phyloP scores from a whole-genome alignment of 92 coral and sea anemone species.

The Paragorgia papillata region DNA sequence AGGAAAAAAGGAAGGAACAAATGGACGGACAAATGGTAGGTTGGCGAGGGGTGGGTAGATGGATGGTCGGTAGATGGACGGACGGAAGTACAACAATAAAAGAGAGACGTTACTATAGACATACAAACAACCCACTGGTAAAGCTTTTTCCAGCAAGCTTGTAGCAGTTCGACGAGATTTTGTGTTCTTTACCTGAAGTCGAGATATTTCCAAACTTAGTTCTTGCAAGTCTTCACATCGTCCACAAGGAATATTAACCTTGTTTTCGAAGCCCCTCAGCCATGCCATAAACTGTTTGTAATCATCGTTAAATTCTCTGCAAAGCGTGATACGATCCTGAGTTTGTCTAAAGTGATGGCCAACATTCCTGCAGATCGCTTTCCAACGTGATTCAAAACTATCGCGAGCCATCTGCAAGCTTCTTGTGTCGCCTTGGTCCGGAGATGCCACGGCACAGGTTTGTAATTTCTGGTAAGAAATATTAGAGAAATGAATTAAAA shows the following conservation, averaged over 20 bases:
- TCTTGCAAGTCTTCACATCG: slow-evolving; percentile 41
- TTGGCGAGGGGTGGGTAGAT: too few species aligned
- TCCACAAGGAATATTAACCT: slow-evolving; percentile 18
- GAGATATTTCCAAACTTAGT: slow-evolving; percentile 34
- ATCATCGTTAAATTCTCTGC: slow-evolving; percentile 92
- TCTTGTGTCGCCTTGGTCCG: slow-evolving; percentile 73
- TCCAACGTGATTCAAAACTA: slow-evolving; percentile 97
- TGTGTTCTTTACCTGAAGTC: slow-evolving; percentile 51
- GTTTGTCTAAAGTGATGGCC: slow-evolving; percentile 74
- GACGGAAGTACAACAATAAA: too few species aligned
- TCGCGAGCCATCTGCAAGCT: slow-evolving; percentile 75
- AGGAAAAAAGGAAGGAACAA: too few species aligned
- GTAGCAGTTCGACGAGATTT: too few species aligned
- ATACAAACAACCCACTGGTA: too few species aligned
- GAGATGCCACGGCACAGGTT: slow-evolving; percentile 82
- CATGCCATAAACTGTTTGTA: slow-evolving; percentile 81
- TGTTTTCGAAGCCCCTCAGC: slow-evolving; percentile 70
- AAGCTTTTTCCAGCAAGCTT: too few species aligned
- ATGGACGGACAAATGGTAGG: too few species aligned
- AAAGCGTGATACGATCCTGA: slow-evolving; percentile 77
- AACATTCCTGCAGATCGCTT: slow-evolving; percentile 71
- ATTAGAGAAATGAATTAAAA: not conserved
- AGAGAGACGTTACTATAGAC: too few species aligned
- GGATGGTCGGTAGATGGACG: too few species aligned
- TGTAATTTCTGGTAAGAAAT: slow-evolving; percentile 71